phyloP scores from a whole-genome alignment of 2,113 vertebrate species.

The Suncus etruscus region DNA sequence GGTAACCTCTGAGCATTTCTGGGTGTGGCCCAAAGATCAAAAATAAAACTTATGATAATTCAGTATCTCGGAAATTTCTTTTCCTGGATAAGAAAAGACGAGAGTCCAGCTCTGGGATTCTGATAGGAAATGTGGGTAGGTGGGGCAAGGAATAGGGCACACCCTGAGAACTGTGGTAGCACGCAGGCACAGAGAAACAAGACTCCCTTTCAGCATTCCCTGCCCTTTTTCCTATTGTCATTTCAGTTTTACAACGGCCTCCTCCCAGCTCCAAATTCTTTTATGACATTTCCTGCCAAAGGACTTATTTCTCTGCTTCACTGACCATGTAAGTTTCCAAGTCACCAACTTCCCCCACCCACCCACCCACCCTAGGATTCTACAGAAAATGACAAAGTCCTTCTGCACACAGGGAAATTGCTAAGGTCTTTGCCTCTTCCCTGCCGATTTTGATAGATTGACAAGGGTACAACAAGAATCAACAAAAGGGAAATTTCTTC shows the following conservation, averaged over 20 bases:
- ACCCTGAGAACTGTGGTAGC: too few relatives aligned
- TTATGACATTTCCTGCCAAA: slow-evolving; percentile 27
- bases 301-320: background rate
- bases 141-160: too few relatives aligned
- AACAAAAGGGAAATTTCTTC: background rate
- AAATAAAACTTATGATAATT: too few relatives aligned
- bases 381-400: background rate
- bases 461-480: background rate
- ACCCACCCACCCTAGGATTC: background rate
- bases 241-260: slow-evolving; percentile 6
- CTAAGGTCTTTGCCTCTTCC: background rate
- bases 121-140: too few relatives aligned
- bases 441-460: background rate
- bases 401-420: background rate
- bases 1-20: too few relatives aligned
- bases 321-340: background rate
- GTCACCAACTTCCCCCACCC: background rate
- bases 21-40: too few relatives aligned
- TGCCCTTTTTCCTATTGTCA: background rate
- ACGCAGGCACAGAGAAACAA: background rate
- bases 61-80: too few relatives aligned
- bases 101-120: too few relatives aligned
- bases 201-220: background rate
- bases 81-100: too few relatives aligned
- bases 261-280: background rate